phyloP scores from a whole-genome alignment of 2,888 invertebrate genomes.

The Chrysomela aeneicollis region DNA sequence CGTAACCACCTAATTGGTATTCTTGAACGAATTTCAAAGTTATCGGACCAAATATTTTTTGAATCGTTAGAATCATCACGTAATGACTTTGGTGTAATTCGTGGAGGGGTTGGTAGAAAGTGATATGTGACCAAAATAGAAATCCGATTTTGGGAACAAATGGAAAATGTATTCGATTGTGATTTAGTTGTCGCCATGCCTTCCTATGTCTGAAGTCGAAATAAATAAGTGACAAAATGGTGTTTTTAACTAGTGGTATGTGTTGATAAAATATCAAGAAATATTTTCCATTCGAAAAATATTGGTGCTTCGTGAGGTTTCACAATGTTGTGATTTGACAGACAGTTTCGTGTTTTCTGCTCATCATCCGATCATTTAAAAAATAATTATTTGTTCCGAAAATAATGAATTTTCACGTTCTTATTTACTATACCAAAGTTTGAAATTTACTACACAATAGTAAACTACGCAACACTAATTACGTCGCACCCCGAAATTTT shows the following conservation, averaged over 20 bases:
- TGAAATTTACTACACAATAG: no score
- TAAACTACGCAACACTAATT: no score
- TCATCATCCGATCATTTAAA: no score
- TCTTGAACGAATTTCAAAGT: background rate
- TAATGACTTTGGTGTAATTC: conserved; percentile 7
- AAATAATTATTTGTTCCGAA: no score
- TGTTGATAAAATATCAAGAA: no score
- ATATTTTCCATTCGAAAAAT: no score
- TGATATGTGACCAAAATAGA: conserved; percentile 42
- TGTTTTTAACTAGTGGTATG: conserved; percentile 22
- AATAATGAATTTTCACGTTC: no score
- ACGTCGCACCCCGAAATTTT: no score
- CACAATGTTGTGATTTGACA: no score
- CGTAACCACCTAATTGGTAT: background rate
- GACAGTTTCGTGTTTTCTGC: no score
- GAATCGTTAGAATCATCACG: conserved; percentile 10
- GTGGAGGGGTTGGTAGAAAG: conserved; percentile 42
- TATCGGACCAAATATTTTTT: conserved; percentile 2
- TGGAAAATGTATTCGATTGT: conserved; percentile 19
- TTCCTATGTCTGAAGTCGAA: conserved; percentile 6
- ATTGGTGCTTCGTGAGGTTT: no score
- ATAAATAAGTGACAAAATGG: conserved; percentile 17
- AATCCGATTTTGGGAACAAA: conserved; percentile 30
- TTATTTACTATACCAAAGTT: no score
- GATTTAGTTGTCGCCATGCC: conserved; percentile 17